Conservation (phyloP, 2,888 invertebrate genomes). For the Trissonchulus sp. region DNA sequence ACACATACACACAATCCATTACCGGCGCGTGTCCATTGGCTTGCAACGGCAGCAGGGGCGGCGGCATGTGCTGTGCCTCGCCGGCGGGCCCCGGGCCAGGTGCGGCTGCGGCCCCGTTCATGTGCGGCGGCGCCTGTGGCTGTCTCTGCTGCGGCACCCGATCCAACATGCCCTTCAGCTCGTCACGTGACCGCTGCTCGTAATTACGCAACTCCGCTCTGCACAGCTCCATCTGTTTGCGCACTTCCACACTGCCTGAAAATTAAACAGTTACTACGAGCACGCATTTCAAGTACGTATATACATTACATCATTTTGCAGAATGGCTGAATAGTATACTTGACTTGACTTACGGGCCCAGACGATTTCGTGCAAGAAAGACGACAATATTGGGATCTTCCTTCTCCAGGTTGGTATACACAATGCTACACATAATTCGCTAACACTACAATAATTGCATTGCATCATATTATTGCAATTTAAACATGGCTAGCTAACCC, state of each 20-base stretch:
- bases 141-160: neutral
- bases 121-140: neutral
- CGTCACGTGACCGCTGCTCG: neutral
- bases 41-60: conserved; percentile 12
- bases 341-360: too few species aligned
- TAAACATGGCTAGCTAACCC: neutral
- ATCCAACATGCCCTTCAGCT: neutral
- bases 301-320: too few species aligned
- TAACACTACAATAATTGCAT: too few species aligned
- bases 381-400: too few species aligned
- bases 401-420: too few species aligned
- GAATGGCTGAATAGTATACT: too few species aligned
- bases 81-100: neutral
- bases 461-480: neutral
- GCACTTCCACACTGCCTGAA: conserved; percentile 7
- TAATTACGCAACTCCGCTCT: neutral
- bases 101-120: neutral
- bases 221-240: neutral
- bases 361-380: too few species aligned
- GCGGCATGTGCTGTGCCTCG: conserved; percentile 8
- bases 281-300: too few species aligned
- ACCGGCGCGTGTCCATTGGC: too few species aligned
- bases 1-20: too few species aligned
- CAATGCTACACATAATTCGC: too few species aligned
- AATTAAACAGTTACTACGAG: too few species aligned